Base-by-base conservation (phyloP, 2,797 vertebrate genomes). In the Scolopax rusticola region DNA sequence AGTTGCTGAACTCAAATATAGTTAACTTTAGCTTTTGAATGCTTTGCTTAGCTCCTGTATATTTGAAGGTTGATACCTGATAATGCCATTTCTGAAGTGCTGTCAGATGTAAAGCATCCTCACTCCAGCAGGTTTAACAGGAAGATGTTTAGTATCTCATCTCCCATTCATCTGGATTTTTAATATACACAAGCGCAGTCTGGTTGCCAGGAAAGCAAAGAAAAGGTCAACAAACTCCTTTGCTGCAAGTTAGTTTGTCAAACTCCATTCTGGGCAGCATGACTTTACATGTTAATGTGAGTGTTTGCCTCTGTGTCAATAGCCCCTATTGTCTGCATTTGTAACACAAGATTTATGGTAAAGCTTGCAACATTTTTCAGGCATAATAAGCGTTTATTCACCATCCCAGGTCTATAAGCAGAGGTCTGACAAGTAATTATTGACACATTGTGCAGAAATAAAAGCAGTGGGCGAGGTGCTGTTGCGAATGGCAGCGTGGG, bases 381-480 rank as follows among this genome's bases (percentile, higher is more conserved):
- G 95, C 97, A 97, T 97, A 98, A 95, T 68, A 95, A 97, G 97
- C 97, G 0, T 96, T 96, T 97, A 95, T 93, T 96, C 94, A 86
- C 95, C 96, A 59, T 71, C 95, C 95, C 95, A 92, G 96, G 96
- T 97, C 96, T 98, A 97, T 95, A 95, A 95, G 97, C 93, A 95
- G 97, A 96, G 96, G 95, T 90, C 97, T 98, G 98, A 98, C 97
- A 98, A 98, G 97, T 96, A 97, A 97, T 98, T 97, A 94, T 92
- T 98, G 98, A 98, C 97, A 98, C 96, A 97, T 97, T 98, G 97
- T 98, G 97, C 96, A 77, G 97, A 95, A 97, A 98, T 95, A 96
- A 98, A 98, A 97, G 97, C 74, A 0, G 97, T 97, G 97, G 97
- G 97, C 63, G 97, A 97, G 96, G 97, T 97, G 98, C 97, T 96